These are phyloP conservation scores for Epinephelus coioides DNA, from an alignment of 2,797 vertebrate species.

Conservation along the genomic window DNA sequence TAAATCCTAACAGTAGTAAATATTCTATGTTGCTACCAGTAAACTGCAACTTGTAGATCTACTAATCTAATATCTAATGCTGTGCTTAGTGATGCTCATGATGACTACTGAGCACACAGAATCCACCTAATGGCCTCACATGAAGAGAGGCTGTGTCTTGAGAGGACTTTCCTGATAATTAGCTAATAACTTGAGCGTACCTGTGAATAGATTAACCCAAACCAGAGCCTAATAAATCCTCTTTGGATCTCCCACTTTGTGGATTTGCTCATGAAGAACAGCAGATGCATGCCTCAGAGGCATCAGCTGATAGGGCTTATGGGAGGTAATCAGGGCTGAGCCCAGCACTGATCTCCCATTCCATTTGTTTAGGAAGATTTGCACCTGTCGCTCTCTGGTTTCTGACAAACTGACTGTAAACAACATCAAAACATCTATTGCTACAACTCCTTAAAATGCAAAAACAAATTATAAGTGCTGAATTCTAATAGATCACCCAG, in stretches of 20 bases:
- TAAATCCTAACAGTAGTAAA: neutral
- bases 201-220: slow-evolving; percentile 80
- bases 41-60: neutral
- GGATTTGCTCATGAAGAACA: slow-evolving; percentile 68
- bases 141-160: neutral
- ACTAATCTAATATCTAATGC: neutral
- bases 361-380: slow-evolving; percentile 78
- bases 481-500: neutral
- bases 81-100: neutral
- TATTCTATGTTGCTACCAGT: neutral
- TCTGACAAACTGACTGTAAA: slow-evolving; percentile 26
- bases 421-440: slow-evolving; percentile 6
- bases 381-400: slow-evolving; percentile 71
- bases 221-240: slow-evolving; percentile 76
- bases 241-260: slow-evolving; percentile 68
- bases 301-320: slow-evolving; percentile 74
- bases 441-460: neutral
- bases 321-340: slow-evolving; percentile 82
- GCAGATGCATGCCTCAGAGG: slow-evolving; percentile 51
- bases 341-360: slow-evolving; percentile 69
- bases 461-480: neutral
- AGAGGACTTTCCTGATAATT: slow-evolving; percentile 54
- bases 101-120: neutral
- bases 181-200: slow-evolving; percentile 70
- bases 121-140: slow-evolving; percentile 34